Conservation (phyloP, 2,888 invertebrate genomes). For the Pseudeuparius sepicola region DNA sequence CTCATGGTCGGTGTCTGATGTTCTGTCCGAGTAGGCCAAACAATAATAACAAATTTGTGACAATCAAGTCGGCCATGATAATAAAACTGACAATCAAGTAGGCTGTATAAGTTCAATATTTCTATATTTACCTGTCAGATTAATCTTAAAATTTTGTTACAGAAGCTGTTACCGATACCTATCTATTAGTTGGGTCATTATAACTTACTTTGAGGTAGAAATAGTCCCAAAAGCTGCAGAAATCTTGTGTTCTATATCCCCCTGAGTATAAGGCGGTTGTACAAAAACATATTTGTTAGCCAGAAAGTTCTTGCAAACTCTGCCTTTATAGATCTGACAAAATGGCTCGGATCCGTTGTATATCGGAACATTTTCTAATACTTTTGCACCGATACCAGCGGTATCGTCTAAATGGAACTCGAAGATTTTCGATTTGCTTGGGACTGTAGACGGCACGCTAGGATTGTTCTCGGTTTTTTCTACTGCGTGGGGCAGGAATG, state of each 20-base stretch:
- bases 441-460: slow-evolving; percentile 18
- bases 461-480: slow-evolving; percentile 17
- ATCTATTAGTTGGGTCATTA: too few species aligned
- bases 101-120: too few species aligned
- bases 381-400: too few species aligned
- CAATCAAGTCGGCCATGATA: too few species aligned
- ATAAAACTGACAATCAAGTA: too few species aligned
- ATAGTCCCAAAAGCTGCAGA: slow-evolving; percentile 78
- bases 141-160: too few species aligned
- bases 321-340: slow-evolving; percentile 74
- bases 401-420: slow-evolving; percentile 27
- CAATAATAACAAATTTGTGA: too few species aligned
- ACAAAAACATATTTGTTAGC: slow-evolving; percentile 79
- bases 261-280: slow-evolving; percentile 68
- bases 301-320: slow-evolving; percentile 68
- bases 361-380: slow-evolving; percentile 21
- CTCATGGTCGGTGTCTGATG: too few species aligned
- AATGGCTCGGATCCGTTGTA: slow-evolving; percentile 45
- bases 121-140: too few species aligned
- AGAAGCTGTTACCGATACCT: too few species aligned
- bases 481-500: slow-evolving; percentile 26
- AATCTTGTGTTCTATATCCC: slow-evolving; percentile 71
- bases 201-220: slow-evolving; percentile 67
- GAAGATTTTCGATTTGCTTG: slow-evolving; percentile 25
- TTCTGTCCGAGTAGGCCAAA: too few species aligned